These are phyloP conservation scores for Melitaea athalia DNA, from an alignment of 2,888 invertebrate genomes.

Conservation along the genomic window DNA sequence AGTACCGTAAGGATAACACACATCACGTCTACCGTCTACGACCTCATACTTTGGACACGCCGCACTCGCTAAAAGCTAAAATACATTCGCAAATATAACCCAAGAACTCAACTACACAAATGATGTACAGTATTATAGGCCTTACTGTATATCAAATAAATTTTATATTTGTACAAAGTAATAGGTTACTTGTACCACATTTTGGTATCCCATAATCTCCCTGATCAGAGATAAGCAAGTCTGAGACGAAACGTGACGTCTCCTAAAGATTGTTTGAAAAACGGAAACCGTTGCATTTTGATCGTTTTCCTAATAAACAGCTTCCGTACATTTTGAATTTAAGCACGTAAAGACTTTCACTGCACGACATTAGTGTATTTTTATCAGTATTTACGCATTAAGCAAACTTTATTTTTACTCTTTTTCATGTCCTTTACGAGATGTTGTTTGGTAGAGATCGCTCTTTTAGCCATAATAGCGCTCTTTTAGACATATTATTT, in stretches of 20 bases:
- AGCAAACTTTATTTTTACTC: too few relatives aligned
- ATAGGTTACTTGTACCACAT: too few relatives aligned
- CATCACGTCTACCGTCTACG: constrained; percentile 27
- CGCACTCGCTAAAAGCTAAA: constrained; percentile 12
- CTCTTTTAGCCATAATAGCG: too few relatives aligned
- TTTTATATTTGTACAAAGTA: neutral
- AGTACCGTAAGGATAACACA: constrained; percentile 25
- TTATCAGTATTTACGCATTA: too few relatives aligned
- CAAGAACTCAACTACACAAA: neutral
- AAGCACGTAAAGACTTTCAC: constrained; percentile 40
- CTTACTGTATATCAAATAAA: constrained; percentile 1
- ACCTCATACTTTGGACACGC: constrained; percentile 21
- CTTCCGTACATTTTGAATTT: constrained; percentile 39
- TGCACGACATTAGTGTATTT: neutral
- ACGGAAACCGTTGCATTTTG: constrained; percentile 34
- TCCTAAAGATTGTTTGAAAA: constrained; percentile 20
- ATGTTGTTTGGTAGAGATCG: too few relatives aligned
- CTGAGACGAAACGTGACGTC: constrained; percentile 35
- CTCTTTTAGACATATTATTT: too few relatives aligned
- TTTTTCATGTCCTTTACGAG: too few relatives aligned
- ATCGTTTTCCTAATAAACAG: constrained; percentile 35
- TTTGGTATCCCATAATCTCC: constrained; percentile 18
- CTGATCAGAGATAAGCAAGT: constrained; percentile 34
- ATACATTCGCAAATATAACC: constrained; percentile 14
- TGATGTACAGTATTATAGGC: neutral